Percentiles rank a stretch among this genome's conserved stretches.
Evolutionary conservation across 2,797 vertebrate genomes (phyloP).

Genomic region (Bradypus variegatus): DNA sequence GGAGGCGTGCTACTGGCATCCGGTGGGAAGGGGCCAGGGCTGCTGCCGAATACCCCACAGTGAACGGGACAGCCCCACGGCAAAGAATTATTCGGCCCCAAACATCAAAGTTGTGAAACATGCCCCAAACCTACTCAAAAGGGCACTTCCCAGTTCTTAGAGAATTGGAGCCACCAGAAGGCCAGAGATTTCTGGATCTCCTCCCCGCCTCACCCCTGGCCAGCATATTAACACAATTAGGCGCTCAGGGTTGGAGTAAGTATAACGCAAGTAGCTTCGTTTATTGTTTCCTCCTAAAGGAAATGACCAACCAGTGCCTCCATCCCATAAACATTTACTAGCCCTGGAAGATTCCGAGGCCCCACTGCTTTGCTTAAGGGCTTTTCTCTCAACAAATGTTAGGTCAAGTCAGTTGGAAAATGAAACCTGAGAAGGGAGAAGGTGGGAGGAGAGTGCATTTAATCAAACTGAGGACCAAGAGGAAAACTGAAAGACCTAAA

Average conservation of each 20-base stretch:
- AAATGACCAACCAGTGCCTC: conserved; percentile 84
- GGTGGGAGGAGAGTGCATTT: conserved; percentile 14
- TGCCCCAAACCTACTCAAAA: neutral
- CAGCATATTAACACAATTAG: conserved; percentile 77
- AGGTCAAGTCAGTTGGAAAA: conserved; percentile 59
- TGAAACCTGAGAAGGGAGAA: conserved; percentile 54
- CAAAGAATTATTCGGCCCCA: neutral
- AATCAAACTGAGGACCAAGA: conserved; percentile 61
- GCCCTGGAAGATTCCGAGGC: conserved; percentile 70
- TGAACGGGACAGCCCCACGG: accelerated
- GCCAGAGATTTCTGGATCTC: conserved; percentile 29
- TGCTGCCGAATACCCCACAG: accelerated
- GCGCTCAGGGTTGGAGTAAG: conserved; percentile 73
- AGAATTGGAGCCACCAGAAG: neutral
- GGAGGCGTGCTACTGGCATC: neutral
- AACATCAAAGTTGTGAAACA: accelerated
- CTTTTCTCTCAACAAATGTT: conserved; percentile 56
- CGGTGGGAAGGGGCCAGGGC: neutral
- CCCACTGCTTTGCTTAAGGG: conserved; percentile 65
- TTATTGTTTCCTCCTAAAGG: conserved; percentile 93
- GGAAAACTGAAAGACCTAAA: neutral
- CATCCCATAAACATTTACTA: conserved; percentile 77
- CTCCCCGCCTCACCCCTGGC: neutral
- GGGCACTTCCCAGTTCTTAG: neutral
- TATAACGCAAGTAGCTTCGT: conserved; percentile 79